Percentiles rank a stretch among this genome's conserved stretches.
Conservation (phyloP, 1,140 invertebrate genomes). For the Drosophila orosa region DNA sequence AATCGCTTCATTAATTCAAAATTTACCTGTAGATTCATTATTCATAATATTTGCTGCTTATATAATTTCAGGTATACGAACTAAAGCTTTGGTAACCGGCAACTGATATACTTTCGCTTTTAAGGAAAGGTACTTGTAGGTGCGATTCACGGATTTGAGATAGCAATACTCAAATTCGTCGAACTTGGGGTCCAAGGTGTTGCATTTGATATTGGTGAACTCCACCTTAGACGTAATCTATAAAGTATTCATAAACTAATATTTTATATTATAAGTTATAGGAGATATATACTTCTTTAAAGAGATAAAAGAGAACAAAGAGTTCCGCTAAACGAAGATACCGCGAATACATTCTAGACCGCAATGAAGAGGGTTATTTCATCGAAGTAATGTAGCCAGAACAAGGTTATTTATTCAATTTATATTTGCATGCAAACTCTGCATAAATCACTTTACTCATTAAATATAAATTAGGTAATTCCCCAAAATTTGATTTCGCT, state of each 20-base stretch:
- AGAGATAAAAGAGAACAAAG: background rate
- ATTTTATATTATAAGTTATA: background rate
- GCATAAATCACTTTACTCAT: background rate
- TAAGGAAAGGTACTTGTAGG: too few relatives aligned
- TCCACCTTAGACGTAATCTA: background rate
- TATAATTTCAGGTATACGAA: too few relatives aligned
- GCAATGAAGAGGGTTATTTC: background rate
- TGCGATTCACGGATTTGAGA: too few relatives aligned
- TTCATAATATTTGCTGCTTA: too few relatives aligned
- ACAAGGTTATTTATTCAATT: background rate
- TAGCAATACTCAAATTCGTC: too few relatives aligned
- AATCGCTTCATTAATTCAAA: too few relatives aligned
- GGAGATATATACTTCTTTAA: background rate
- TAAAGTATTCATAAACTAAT: background rate
- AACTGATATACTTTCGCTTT: too few relatives aligned
- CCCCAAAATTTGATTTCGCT: background rate
- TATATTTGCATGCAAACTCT: background rate
- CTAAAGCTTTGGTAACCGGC: too few relatives aligned
- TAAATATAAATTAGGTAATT: conserved; percentile 1
- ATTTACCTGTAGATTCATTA: too few relatives aligned
- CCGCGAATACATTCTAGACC: background rate
- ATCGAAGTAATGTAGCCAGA: background rate
- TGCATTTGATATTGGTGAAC: too few relatives aligned
- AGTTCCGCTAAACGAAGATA: background rate
- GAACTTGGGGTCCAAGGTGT: too few relatives aligned